phyloP scores from a whole-genome alignment of 2,113 vertebrate species.

The Tonatia bakeri region DNA sequence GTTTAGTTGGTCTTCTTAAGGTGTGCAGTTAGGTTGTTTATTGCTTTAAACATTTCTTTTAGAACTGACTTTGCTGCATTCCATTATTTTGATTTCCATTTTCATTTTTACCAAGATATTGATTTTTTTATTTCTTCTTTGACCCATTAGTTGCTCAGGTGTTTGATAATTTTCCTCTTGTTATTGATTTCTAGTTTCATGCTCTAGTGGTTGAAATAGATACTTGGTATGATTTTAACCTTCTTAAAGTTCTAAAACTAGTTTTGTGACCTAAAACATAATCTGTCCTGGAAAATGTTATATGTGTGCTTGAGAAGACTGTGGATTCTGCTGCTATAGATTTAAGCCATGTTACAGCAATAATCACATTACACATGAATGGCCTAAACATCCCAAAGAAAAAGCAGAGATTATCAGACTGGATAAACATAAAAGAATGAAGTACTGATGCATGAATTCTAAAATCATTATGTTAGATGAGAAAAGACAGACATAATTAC shows the following conservation, averaged over 20 bases:
- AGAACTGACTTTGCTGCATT: neutral
- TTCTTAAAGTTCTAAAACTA: too few relatives aligned
- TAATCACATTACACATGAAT: neutral
- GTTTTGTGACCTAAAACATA: too few relatives aligned
- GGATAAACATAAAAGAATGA: neutral
- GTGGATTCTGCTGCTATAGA: neutral
- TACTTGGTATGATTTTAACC: too few relatives aligned
- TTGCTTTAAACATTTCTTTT: neutral
- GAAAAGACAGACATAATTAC: neutral
- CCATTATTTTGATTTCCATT: neutral
- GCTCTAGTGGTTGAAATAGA: too few relatives aligned
- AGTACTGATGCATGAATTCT: neutral
- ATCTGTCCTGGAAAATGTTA: too few relatives aligned
- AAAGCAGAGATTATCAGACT: conserved; percentile 10
- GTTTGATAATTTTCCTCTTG: too few relatives aligned
- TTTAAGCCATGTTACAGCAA: neutral
- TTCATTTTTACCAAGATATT: neutral
- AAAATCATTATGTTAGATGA: neutral
- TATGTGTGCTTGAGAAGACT: neutral
- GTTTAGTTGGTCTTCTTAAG: neutral
- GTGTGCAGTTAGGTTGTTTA: neutral
- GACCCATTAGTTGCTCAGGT: too few relatives aligned
- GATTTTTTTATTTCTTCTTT: neutral
- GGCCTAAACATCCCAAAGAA: neutral
- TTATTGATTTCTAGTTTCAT: too few relatives aligned